These are phyloP conservation scores for Beaufortia kweichowensis DNA, from an alignment of 2,113 vertebrate genomes.

Conservation along the genomic window DNA sequence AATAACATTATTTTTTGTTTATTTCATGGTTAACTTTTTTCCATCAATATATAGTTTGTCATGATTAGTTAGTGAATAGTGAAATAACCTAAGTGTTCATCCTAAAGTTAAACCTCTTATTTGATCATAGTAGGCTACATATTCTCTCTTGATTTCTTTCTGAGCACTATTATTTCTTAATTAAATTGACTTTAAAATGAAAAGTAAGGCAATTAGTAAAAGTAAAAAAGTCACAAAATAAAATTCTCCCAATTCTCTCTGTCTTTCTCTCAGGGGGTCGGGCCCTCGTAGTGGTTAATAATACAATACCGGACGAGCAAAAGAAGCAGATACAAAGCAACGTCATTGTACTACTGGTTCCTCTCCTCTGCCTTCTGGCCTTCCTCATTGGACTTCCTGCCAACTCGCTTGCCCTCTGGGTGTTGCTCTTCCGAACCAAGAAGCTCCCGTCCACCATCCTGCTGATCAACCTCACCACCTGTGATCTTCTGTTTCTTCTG, in stretches of 20 bases:
- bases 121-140: too few relatives aligned
- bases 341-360: slow-evolving; percentile 70
- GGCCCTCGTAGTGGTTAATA: background rate
- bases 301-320: slow-evolving; percentile 49
- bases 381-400: slow-evolving; percentile 79
- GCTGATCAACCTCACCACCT: slow-evolving; percentile 82
- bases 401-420: slow-evolving; percentile 82
- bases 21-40: too few relatives aligned
- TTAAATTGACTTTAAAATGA: too few relatives aligned
- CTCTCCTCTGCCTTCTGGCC: slow-evolving; percentile 74
- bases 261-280: background rate
- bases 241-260: background rate
- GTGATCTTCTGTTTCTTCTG: slow-evolving; percentile 78
- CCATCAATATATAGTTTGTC: too few relatives aligned
- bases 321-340: slow-evolving; percentile 61
- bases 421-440: slow-evolving; percentile 76
- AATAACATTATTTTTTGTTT: too few relatives aligned
- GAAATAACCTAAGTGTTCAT: too few relatives aligned
- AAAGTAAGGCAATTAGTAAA: background rate
- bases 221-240: too few relatives aligned
- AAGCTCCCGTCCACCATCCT: slow-evolving; percentile 76
- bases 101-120: too few relatives aligned
- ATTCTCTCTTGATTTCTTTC: background rate
- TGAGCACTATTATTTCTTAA: background rate
- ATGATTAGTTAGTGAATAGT: too few relatives aligned